Conservation (phyloP, 2,113 vertebrate species). For the Carassius auratus region DNA sequence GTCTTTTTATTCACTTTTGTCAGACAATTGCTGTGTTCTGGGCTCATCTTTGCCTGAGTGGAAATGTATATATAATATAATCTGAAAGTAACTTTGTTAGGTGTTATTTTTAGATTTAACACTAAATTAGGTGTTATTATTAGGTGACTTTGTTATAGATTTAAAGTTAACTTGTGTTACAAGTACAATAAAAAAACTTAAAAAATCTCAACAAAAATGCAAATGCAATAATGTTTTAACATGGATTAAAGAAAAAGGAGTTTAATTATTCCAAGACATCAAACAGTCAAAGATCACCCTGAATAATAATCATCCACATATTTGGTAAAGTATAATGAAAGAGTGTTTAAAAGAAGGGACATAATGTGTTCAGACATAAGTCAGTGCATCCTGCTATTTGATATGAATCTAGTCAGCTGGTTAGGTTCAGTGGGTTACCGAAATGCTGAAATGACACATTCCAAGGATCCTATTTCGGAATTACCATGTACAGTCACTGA, state of each 20-base stretch:
- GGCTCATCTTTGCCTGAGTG: neutral
- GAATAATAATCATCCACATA: too few species aligned
- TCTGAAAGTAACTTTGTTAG: neutral
- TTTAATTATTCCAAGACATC: neutral
- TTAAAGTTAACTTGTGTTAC: neutral
- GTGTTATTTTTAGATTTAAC: neutral
- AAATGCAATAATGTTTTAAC: neutral
- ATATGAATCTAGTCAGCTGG: constrained; percentile 56
- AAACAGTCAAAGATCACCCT: neutral
- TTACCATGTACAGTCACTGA: constrained; percentile 70
- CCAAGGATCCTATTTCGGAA: constrained; percentile 74
- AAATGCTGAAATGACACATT: constrained; percentile 72
- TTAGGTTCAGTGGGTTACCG: constrained; percentile 53
- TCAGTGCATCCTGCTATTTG: constrained; percentile 40
- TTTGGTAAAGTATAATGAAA: neutral
- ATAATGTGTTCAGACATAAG: neutral
- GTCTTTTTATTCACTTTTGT: neutral
- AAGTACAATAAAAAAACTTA: neutral
- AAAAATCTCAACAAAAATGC: too few species aligned
- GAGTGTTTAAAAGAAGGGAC: neutral
- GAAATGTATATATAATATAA: neutral
- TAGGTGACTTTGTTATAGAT: neutral
- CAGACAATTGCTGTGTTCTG: neutral
- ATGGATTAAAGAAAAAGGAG: neutral
- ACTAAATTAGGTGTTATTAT: neutral